Evolutionary conservation across 1,140 invertebrate genomes (phyloP), one percentile per base, ranked within the genome.

Genomic region (Radopholus similis): DNA sequence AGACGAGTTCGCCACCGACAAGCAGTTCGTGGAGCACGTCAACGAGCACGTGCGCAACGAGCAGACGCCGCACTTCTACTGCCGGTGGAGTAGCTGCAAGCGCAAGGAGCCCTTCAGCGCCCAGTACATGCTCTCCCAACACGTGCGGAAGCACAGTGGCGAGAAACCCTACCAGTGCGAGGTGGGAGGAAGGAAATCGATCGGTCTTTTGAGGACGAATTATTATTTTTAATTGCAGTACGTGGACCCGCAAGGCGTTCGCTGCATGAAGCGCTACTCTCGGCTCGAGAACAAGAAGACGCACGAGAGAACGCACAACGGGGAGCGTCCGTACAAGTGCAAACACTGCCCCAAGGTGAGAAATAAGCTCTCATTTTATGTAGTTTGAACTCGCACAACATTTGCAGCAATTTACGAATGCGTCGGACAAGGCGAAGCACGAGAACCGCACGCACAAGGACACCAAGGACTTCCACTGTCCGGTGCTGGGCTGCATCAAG

Each of bases 131-230:
- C 85, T 98, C 59, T 93, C 97, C 0, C 94, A 98, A 1, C 95
- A 99, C 81, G 97, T 98, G 92, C 86, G 95, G 64, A 86, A 93
- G 59, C 95, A 98, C 83, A 99, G 95, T 0, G 95, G 95, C 4
- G 95, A 98, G 86, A 98, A 98, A 84, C 95, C 95, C 3, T 93
- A 98, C 83, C 93, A 93, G 84, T 98, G 95, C 86, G 95, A 93
- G 40, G 95, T 97, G 18, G 15, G 42, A 11, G 15, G 21, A 53
- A 4, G 11, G 34, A 8, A 34, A 6, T 2, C 37, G 30, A n/a
- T 23, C 4, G 32, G 21, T 11, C 11, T 40, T 32, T 1, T 18
- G 6, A 69, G 38, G 64, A 28, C 38, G 35, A 60, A 28, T 21
- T 42, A 32, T 51, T 78, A 37, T 68, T 30, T 32, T 34, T 64